phyloP scores from a whole-genome alignment of 2,888 invertebrate genomes.

The Camponotus fellah region DNA sequence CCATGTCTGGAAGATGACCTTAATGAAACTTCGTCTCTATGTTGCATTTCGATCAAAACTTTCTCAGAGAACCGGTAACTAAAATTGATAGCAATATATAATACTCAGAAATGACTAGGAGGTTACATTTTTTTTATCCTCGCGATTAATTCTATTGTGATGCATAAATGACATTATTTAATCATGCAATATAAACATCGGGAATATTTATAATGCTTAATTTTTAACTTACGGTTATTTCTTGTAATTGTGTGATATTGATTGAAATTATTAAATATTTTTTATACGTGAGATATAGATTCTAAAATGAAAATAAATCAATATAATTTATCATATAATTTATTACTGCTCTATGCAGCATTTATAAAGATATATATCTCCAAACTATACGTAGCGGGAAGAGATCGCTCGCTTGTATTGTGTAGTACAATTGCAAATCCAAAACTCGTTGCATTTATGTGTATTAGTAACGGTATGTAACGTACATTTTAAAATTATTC shows the following conservation, averaged over 20 bases:
- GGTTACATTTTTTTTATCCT: background rate
- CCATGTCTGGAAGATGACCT: background rate
- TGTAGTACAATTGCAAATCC: background rate
- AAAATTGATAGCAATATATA: background rate
- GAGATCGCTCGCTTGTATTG: constrained; percentile 1
- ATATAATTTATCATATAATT: constrained; percentile 25
- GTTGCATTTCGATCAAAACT: background rate
- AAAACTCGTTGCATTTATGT: background rate
- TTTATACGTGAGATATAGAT: background rate
- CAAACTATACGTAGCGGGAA: constrained; percentile 2
- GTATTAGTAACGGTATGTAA: background rate
- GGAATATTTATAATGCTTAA: background rate
- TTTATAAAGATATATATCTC: constrained; percentile 26
- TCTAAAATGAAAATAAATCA: background rate
- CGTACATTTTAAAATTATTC: constrained; percentile 25
- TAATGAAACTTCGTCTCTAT: background rate
- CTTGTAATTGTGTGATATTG: background rate
- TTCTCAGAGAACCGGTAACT: background rate
- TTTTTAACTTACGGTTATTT: background rate
- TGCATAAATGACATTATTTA: background rate
- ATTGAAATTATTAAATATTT: constrained; percentile 17
- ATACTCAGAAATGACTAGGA: background rate
- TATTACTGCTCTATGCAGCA: constrained; percentile 30
- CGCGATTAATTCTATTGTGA: background rate
- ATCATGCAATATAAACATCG: background rate